Evolutionary conservation across 2,888 invertebrate genomes (phyloP).

Genomic region (Penaeus monodon): DNA sequence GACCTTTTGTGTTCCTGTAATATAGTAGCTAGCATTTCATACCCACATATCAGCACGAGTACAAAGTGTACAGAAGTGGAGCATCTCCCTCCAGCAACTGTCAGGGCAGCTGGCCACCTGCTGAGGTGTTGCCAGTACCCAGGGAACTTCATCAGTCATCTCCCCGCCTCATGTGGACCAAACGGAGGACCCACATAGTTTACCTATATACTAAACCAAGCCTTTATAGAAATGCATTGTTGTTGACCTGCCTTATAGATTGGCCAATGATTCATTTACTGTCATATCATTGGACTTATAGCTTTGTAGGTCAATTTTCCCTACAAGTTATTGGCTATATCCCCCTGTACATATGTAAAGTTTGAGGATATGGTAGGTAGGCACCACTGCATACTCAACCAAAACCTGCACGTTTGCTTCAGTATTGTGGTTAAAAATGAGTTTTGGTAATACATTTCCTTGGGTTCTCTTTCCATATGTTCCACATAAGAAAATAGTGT

Average conservation of each 20-base stretch:
- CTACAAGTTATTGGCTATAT: slow-evolving; percentile 34
- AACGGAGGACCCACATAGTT: background rate
- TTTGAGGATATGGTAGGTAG: slow-evolving; percentile 19
- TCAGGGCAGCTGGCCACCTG: slow-evolving; percentile 14
- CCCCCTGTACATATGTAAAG: slow-evolving; percentile 46
- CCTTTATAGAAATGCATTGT: background rate
- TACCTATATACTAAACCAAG: slow-evolving; percentile 3
- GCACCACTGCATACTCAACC: slow-evolving; percentile 38
- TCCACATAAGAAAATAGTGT: slow-evolving; percentile 17
- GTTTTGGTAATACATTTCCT: background rate
- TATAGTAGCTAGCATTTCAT: slow-evolving; percentile 32
- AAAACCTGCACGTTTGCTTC: slow-evolving; percentile 32
- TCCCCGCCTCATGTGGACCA: slow-evolving; percentile 16
- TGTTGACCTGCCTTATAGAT: slow-evolving; percentile 7
- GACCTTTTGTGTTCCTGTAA: slow-evolving; percentile 32
- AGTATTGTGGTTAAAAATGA: slow-evolving; percentile 17
- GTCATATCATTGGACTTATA: slow-evolving; percentile 18
- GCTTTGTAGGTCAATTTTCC: slow-evolving; percentile 17
- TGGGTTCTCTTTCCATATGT: slow-evolving; percentile 4
- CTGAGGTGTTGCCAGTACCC: too few species aligned
- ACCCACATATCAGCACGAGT: slow-evolving; percentile 52
- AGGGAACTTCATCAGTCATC: background rate
- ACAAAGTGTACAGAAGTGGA: slow-evolving; percentile 45
- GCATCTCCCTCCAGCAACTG: slow-evolving; percentile 30
- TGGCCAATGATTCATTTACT: slow-evolving; percentile 20